phyloP scores from a whole-genome alignment of 2,888 invertebrate species.

The Euphydryas editha region DNA sequence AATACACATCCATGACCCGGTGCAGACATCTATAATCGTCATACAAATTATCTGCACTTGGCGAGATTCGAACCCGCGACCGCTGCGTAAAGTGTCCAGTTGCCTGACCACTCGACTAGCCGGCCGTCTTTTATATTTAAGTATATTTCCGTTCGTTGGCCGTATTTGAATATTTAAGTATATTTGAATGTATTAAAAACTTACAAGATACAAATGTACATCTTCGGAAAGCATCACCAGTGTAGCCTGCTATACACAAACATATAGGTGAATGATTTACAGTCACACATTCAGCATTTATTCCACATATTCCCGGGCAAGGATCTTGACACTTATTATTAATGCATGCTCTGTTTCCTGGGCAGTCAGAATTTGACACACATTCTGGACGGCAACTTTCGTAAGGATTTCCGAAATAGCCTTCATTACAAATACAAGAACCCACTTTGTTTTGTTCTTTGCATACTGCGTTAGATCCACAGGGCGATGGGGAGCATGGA shows the following conservation, averaged over 20 bases:
- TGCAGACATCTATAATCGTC: too few species aligned
- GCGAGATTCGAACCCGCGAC: too few species aligned
- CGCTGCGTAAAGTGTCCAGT: too few species aligned
- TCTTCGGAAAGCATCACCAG: constrained; percentile 84
- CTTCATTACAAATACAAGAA: constrained; percentile 87
- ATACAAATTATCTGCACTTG: too few species aligned
- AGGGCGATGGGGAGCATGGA: constrained; percentile 88
- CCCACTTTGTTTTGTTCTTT: constrained; percentile 87
- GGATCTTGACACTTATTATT: constrained; percentile 90
- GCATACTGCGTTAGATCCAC: constrained; percentile 88
- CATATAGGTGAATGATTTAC: constrained; percentile 89
- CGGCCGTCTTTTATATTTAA: too few species aligned
- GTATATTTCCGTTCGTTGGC: too few species aligned
- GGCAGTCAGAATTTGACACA: constrained; percentile 87
- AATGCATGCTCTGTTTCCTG: constrained; percentile 88
- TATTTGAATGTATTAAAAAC: constrained; percentile 44
- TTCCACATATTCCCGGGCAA: constrained; percentile 89
- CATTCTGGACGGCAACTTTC: constrained; percentile 91
- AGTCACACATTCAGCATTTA: constrained; percentile 88
- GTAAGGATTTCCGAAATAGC: constrained; percentile 90
- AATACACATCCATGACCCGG: too few species aligned
- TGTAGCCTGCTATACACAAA: constrained; percentile 85
- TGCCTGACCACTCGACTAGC: too few species aligned
- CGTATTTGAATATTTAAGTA: neutral
- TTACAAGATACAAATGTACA: constrained; percentile 74